Conservation (phyloP, 2,888 invertebrate genomes). For the Muscina levida region DNA sequence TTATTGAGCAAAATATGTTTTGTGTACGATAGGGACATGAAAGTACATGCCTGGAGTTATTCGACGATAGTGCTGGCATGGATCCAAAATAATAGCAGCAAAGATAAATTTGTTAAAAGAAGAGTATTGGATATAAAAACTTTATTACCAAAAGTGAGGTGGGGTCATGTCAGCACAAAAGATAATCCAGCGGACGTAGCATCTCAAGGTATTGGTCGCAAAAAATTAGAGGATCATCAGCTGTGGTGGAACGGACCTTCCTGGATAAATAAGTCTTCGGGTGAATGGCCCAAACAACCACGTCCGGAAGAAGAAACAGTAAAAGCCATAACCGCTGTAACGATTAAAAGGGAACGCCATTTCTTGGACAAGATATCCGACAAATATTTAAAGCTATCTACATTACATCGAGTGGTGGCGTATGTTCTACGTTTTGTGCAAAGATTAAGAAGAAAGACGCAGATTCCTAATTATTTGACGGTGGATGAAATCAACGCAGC, state of each 20-base stretch:
- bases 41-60: constrained; percentile 8
- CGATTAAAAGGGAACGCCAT: neutral
- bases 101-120: neutral
- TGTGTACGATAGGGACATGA: no score
- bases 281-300: no score
- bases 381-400: constrained; percentile 35
- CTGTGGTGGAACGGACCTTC: neutral
- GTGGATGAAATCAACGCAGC: neutral
- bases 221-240: neutral
- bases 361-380: constrained; percentile 17
- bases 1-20: neutral
- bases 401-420: constrained; percentile 45
- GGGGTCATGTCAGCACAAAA: neutral
- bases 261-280: neutral
- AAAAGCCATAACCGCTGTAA: no score
- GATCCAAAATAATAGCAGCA: neutral
- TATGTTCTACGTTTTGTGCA: no score
- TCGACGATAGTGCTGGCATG: neutral
- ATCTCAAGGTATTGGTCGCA: neutral
- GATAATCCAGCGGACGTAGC: neutral
- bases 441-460: constrained; percentile 2
- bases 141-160: neutral
- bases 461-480: neutral
- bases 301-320: no score
- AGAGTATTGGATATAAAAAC: neutral